Base-by-base conservation (phyloP, 2,888 invertebrate genomes). In the Athalia cordata region DNA sequence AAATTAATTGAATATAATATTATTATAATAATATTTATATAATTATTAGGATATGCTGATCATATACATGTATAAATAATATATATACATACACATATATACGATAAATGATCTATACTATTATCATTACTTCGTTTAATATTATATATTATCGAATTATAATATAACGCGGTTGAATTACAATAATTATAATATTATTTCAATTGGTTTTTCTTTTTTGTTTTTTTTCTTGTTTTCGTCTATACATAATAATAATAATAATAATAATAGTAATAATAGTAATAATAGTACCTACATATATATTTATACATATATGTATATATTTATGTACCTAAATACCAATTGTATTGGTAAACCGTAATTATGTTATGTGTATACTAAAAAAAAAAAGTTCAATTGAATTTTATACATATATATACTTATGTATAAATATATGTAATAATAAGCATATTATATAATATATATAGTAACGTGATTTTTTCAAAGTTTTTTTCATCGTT, bases 221-320 rank as follows among this genome's bases (percentile, higher is more conserved):
- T 29, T 29, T 29, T 29, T 29, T 2, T 29, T 29, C 29, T 29
- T 29, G 29, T 29, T 29, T 29, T 29, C 29, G 29, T 29, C 29
- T 29, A 29, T 29, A 29, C 29, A 29, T 29, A 29, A 29, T 29
- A 62, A 62, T 62, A 11, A 59, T 43, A 62, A 62, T 43, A 29
- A 29, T 29, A 29, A 9, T 5, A 29, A 8, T 5, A 7, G 8
- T 52, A 7, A 52, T 52, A 52, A 5, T 52, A 52, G 5, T 7
- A 7, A 52, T 52, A 29, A 62, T 15, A 62, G 6, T 43, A 62
- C 15, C 29, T 62, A 62, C n/a, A 62, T 43, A 62, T 43, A 43
- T 62, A 62, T 62, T 43, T 62, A 62, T 43, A 43, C 45, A 43
- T 6, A 29, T 62, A 43, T 43, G 45, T 62, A 62, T 62, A 62